Conservation (phyloP, 1,140 invertebrate genomes). For the Argopecten irradians region DNA sequence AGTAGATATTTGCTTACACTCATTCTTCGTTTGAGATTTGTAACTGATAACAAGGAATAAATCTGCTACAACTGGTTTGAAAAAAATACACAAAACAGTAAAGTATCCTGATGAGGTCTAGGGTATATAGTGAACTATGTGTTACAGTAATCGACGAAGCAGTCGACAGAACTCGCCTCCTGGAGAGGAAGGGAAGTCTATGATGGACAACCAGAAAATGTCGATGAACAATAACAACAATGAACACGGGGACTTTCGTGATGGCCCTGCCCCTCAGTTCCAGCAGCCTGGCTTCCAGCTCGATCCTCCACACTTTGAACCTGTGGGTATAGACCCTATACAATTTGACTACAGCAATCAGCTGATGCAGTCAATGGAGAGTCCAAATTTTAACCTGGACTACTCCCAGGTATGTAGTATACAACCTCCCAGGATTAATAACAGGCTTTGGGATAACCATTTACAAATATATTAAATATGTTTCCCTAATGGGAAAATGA, state of each 20-base stretch:
- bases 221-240: conserved; percentile 40
- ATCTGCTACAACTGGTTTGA: too few relatives aligned
- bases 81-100: too few relatives aligned
- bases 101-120: too few relatives aligned
- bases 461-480: too few relatives aligned
- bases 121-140: too few relatives aligned
- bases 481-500: too few relatives aligned
- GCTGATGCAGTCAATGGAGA: conserved; percentile 76
- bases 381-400: conserved; percentile 76
- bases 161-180: conserved; percentile 93
- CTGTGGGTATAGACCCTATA: conserved; percentile 74
- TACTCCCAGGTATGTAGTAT: conserved; percentile 65
- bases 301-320: conserved; percentile 72
- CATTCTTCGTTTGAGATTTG: too few relatives aligned
- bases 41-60: too few relatives aligned
- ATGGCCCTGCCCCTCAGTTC: conserved; percentile 52
- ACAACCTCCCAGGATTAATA: too few relatives aligned
- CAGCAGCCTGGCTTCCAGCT: conserved; percentile 69
- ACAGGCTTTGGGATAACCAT: too few relatives aligned
- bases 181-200: conserved; percentile 83
- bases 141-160: conserved; percentile 76
- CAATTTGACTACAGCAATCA: conserved; percentile 76
- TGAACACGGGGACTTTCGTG: conserved; percentile 58
- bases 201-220: conserved; percentile 50
- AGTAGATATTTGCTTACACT: too few relatives aligned